Conservation (phyloP, 1,140 invertebrate species). For the Oreohelix idahoensis region DNA sequence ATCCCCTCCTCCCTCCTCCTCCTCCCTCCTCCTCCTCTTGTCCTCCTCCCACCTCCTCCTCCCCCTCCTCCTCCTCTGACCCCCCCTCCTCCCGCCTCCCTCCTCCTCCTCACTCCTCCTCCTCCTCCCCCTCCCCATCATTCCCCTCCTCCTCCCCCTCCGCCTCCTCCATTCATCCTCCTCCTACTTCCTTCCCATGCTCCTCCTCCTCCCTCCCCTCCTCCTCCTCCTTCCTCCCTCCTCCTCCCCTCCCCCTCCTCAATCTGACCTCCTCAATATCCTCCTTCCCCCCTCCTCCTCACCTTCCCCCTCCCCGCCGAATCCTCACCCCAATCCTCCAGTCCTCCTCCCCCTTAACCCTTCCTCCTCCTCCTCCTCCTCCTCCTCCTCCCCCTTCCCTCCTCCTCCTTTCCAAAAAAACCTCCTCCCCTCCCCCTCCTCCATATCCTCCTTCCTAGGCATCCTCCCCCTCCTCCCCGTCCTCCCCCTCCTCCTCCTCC, state of each 20-base stretch:
- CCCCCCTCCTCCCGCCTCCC: not conserved
- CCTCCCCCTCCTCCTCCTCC: not conserved
- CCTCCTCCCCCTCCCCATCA: not conserved
- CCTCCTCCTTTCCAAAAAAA: not conserved
- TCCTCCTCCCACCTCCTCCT: not conserved
- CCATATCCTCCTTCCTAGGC: not conserved
- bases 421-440: too few relatives aligned
- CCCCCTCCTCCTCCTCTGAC: not conserved
- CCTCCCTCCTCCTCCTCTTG: not conserved
- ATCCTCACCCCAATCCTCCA: too few relatives aligned
- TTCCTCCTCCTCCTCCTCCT: not conserved
- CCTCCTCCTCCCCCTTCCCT: not conserved
- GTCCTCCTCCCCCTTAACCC: too few relatives aligned
- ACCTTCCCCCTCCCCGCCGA: too few relatives aligned
- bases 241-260: not conserved
- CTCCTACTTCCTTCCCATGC: not conserved
- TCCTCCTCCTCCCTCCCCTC: not conserved
- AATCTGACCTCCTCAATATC: too few relatives aligned
- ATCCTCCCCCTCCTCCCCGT: too few relatives aligned
- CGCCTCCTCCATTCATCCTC: not conserved
- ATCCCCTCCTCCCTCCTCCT: not conserved
- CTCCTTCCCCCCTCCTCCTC: too few relatives aligned
- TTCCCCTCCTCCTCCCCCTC: not conserved
- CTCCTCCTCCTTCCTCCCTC: not conserved
- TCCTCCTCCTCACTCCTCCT: not conserved